phyloP scores from a whole-genome alignment of 2,888 invertebrate genomes.

The Ornithoptera alexandrae region DNA sequence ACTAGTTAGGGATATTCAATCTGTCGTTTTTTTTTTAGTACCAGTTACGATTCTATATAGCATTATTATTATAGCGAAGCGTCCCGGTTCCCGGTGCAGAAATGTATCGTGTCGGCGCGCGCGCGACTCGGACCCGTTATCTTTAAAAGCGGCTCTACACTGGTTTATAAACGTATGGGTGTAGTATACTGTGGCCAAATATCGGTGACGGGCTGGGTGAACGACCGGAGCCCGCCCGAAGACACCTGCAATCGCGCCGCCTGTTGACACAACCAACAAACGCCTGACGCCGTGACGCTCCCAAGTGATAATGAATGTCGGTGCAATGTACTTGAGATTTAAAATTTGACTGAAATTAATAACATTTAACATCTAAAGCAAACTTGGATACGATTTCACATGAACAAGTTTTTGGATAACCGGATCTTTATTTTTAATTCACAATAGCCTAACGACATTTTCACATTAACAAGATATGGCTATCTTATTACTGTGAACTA shows the following conservation, averaged over 20 bases:
- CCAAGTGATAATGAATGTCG: constrained; percentile 68
- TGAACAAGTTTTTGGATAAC: too few relatives aligned
- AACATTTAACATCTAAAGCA: constrained; percentile 11
- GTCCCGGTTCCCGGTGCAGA: constrained; percentile 40
- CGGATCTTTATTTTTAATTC: too few relatives aligned
- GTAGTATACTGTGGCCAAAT: constrained; percentile 70
- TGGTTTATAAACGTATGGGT: constrained; percentile 49
- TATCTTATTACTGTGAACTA: too few relatives aligned
- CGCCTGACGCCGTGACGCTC: constrained; percentile 57
- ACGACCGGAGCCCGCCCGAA: constrained; percentile 55
- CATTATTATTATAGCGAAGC: constrained; percentile 29
- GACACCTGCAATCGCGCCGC: constrained; percentile 73
- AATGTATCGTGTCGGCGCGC: constrained; percentile 32
- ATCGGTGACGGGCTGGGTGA: constrained; percentile 68
- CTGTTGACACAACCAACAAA: constrained; percentile 66
- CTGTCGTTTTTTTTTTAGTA: too few relatives aligned
- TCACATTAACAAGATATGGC: too few relatives aligned
- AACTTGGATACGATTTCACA: constrained; percentile 19
- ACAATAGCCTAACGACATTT: too few relatives aligned
- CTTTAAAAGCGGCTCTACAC: constrained; percentile 40
- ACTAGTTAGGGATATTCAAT: too few relatives aligned
- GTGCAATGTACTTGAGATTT: constrained; percentile 58
- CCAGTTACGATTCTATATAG: background rate
- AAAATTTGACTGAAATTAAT: constrained; percentile 33
- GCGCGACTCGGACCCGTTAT: constrained; percentile 56